Conservation (phyloP, 2,888 invertebrate genomes). For the Ditylenchus weischeri region DNA sequence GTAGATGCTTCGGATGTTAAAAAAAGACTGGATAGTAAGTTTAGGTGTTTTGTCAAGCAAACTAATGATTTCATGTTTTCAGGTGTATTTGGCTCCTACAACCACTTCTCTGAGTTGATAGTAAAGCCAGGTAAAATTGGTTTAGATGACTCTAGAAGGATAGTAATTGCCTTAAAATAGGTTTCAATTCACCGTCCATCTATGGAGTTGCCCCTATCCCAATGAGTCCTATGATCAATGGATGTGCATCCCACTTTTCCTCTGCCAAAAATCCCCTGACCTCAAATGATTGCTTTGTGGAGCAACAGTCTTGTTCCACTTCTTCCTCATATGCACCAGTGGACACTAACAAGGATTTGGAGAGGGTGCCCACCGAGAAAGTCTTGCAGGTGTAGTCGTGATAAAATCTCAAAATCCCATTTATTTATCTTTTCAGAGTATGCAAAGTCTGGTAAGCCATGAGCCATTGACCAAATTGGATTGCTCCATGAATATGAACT, state of each 20-base stretch:
- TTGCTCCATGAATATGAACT: slow-evolving; percentile 2
- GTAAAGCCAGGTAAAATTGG: slow-evolving; percentile 13
- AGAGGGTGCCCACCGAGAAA: not conserved
- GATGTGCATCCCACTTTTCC: not conserved
- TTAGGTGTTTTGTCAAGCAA: not conserved
- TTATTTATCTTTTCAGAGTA: slow-evolving; percentile 8
- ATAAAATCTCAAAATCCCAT: not conserved
- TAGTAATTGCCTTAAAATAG: not conserved
- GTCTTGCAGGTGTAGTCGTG: not conserved
- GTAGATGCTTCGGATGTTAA: slow-evolving; percentile 21
- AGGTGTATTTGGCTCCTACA: slow-evolving; percentile 20
- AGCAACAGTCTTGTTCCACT: slow-evolving; percentile 1
- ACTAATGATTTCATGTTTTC: not conserved
- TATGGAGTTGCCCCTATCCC: slow-evolving; percentile 3
- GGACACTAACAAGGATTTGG: not conserved
- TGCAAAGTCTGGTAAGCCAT: slow-evolving; percentile 12
- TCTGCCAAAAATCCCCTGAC: not conserved
- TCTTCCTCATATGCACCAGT: not conserved
- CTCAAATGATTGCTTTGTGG: no score
- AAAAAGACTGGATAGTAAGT: slow-evolving; percentile 22
- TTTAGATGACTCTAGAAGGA: not conserved
- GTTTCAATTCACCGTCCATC: slow-evolving; percentile 5
- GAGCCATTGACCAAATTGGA: slow-evolving; percentile 9
- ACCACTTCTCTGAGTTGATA: slow-evolving; percentile 10
- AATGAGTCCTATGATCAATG: slow-evolving; percentile 3